Conservation (phyloP, 2,797 vertebrate genomes). For the Leptatherina wallacei region DNA sequence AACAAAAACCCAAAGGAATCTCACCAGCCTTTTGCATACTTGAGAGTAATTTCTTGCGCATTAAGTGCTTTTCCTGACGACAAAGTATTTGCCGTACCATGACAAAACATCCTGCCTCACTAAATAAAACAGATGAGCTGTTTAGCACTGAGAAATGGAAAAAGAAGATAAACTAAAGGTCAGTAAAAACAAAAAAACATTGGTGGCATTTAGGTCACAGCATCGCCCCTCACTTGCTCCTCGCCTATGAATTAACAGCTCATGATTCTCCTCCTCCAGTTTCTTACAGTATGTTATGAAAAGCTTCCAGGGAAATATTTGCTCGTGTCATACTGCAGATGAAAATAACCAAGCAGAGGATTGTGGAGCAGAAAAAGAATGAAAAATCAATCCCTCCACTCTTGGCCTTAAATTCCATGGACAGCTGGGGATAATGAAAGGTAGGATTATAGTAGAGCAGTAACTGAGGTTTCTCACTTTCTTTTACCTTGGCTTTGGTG, state of each 20-base stretch:
- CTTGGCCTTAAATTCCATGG: constrained; percentile 14
- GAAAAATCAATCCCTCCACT: constrained; percentile 20
- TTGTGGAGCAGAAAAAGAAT: constrained; percentile 29
- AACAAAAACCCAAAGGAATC: constrained; percentile 5
- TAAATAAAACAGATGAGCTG: constrained; percentile 60
- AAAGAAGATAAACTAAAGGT: constrained; percentile 51
- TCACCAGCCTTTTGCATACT: constrained; percentile 24
- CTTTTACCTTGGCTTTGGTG: constrained; percentile 28
- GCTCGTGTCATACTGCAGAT: constrained; percentile 36
- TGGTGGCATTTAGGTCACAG: constrained; percentile 68
- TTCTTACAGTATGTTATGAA: constrained; percentile 40
- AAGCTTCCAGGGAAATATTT: constrained; percentile 56
- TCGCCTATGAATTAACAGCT: constrained; percentile 55
- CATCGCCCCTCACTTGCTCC: constrained; percentile 45
- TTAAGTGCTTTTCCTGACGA: constrained; percentile 59
- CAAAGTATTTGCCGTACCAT: constrained; percentile 32
- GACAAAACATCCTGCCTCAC: constrained; percentile 33
- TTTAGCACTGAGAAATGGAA: constrained; percentile 47
- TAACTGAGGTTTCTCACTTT: constrained; percentile 42
- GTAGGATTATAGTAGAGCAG: constrained; percentile 17
- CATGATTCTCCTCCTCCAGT: constrained; percentile 49
- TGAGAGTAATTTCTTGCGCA: constrained; percentile 45
- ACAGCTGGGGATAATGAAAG: constrained; percentile 30
- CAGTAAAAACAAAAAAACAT: constrained; percentile 42
- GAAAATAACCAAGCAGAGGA: constrained; percentile 42